Evolutionary conservation across 2,888 invertebrate genomes (phyloP).

Genomic region (Antheraea yamamai): DNA sequence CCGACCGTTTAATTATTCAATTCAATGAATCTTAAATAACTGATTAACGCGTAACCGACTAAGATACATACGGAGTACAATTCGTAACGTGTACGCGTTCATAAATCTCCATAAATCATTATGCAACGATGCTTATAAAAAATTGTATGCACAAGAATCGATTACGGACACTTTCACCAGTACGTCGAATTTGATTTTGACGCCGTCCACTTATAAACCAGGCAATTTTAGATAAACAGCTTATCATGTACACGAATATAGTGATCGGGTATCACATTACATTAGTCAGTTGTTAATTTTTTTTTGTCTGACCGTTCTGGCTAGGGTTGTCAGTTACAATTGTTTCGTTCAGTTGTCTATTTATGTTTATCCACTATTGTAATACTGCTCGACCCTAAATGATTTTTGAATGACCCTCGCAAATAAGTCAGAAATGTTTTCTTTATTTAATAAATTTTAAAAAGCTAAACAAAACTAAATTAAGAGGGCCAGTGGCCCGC

Average conservation of each 20-base stretch:
- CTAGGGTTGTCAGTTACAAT: background rate
- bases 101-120: conserved; percentile 50
- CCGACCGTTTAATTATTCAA: conserved; percentile 1
- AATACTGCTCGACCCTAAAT: no score
- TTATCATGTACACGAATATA: conserved; percentile 55
- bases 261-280: conserved; percentile 62
- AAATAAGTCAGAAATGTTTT: no score
- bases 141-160: conserved; percentile 55
- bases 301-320: conserved; percentile 39
- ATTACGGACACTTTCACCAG: conserved; percentile 67
- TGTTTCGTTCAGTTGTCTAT: background rate
- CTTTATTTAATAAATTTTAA: no score
- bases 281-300: conserved; percentile 53
- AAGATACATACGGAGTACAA: background rate
- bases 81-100: background rate
- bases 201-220: conserved; percentile 52
- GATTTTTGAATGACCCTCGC: no score
- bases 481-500: no score
- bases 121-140: conserved; percentile 54
- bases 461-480: no score
- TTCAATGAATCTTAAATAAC: conserved; percentile 7
- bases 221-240: conserved; percentile 67
- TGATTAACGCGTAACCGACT: conserved; percentile 4
- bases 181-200: conserved; percentile 38
- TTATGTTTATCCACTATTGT: background rate